Evolutionary conservation across 2,113 vertebrate genomes (phyloP), one percentile per base, ranked within the genome.

Genomic region (Syngnathus floridae): DNA sequence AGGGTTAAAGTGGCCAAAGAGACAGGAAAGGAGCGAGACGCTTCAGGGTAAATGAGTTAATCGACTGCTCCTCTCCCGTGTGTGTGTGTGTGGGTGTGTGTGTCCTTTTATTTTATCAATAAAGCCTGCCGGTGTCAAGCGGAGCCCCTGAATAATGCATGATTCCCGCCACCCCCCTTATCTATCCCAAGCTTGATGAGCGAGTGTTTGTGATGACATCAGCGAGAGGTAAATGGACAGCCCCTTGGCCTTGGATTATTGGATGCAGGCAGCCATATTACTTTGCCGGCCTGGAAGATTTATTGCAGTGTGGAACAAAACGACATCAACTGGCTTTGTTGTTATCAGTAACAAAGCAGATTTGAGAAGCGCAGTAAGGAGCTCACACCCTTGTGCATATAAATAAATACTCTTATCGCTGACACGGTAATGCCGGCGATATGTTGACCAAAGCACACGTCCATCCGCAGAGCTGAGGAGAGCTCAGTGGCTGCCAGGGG

Each of bases 171-270:
- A 67, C 71, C 71, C 74, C 67, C 72, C 40, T 41, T 37, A 31
- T 31, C 26, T 49, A 81, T 87, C 87, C 88, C 87, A n/a, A 87
- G 90, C 91, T 89, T 84, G 87, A 85, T 91, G 91, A 86, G 89
- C 85, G 85, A 89, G 91, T 90, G 91, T 92, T 92, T 91, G 91
- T 92, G 92, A 93, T 95, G 94, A 93, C 91, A 92, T 93, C 91
- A 92, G 90, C 89, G 78, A 72, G 89, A 90, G 88, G 92, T 91
- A 91, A 92, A 93, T 91, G 89, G 76, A 87, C 88, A 84, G 87
- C 70, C 74, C 74, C 74, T 65, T 69, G 70, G 76, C 75, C 17
- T n/a, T 61, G 77, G 80, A 69, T 86, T 87, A 86, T 79, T 76
- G 75, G 73, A 84, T 71, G 78, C 67, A 71, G 75, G 74, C 65